Percentiles rank a stretch among this genome's conserved stretches.
Evolutionary conservation across 2,113 vertebrate genomes (phyloP).

Genomic region (Dicrurus megarhynchus): DNA sequence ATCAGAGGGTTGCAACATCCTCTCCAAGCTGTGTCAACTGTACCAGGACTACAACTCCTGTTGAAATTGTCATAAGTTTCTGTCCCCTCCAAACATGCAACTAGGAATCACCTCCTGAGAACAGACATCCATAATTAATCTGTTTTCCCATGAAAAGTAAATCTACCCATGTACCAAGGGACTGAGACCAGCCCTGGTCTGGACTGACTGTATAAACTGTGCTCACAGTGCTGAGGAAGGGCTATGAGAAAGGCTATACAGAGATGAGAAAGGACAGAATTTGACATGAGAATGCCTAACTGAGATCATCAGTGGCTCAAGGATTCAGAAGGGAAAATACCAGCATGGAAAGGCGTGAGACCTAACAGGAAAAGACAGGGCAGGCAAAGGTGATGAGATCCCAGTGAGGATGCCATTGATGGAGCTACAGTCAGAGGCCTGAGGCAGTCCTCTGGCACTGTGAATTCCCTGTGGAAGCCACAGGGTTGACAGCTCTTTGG

Average conservation of each 20-base stretch:
- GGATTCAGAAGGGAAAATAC: neutral
- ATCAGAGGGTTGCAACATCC: neutral
- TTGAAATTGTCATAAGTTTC: neutral
- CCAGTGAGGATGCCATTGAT: neutral
- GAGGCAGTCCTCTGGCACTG: fast-evolving
- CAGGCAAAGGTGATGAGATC: neutral
- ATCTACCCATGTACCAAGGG: neutral
- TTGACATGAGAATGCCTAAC: neutral
- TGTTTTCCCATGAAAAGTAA: neutral
- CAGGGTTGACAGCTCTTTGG: neutral
- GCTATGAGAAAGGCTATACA: neutral
- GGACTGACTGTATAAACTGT: neutral
- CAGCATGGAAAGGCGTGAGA: neutral
- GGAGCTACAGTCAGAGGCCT: neutral
- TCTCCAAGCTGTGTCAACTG: neutral
- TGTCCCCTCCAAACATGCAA: neutral
- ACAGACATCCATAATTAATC: neutral
- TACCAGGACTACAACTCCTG: neutral
- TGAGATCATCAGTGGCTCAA: neutral
- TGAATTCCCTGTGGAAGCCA: neutral
- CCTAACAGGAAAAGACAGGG: neutral
- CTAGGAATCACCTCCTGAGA: neutral
- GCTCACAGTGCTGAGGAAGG: neutral
- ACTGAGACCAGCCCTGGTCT: neutral
- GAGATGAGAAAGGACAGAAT: neutral